Base-by-base conservation (phyloP, 2,888 invertebrate species). In the Orchesellides sinensis region DNA sequence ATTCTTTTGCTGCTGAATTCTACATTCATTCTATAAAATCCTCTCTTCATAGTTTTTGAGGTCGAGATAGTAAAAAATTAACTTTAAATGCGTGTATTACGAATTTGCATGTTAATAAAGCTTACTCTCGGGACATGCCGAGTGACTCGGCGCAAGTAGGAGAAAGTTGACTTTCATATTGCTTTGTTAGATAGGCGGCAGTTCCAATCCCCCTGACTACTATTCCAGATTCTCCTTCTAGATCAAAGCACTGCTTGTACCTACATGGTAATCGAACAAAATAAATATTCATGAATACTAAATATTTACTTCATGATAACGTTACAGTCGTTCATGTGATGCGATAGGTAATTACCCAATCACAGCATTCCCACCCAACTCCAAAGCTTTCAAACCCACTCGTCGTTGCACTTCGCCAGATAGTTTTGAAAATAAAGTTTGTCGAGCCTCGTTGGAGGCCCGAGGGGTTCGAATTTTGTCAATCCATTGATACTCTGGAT, bases 401-500 rank as follows among this genome's bases (percentile, higher is more conserved):
- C 96, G 95, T 32, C 98, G 92, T 90, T 98, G 97, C 6, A 98
- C 94, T 92, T 98, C 97, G 78, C 98, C 98, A 65, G 97, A 96
- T 14, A 99, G 92, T 90, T 98, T 98, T 72, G 96, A 95, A 91
- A 99, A 98, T 23, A 98, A 93, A 0, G 97, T 96, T 91, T 99
- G 99, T 47, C 99, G 91, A 0, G 98, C 98, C 91, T 99, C 99
- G 90, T 99, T 99, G 0, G 98, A 98, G 0, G 98, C 98, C 73
- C 99, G 91, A 0, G 98, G 98, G 0, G 98, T 98, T 85, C 99
- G 92, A 88, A 99, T 98, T 92, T 98, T 98, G 91, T 99, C 99
- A 73, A 99, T 98, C 98, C 99, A 99, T 90, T 99, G 98, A 91
- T 97, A 97, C 90, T 98, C 99, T 0, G 99, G 99, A 91, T 99